These are phyloP conservation scores for Byasa hedistus DNA, from an alignment of 2,888 invertebrate species.

Conservation along the genomic window DNA sequence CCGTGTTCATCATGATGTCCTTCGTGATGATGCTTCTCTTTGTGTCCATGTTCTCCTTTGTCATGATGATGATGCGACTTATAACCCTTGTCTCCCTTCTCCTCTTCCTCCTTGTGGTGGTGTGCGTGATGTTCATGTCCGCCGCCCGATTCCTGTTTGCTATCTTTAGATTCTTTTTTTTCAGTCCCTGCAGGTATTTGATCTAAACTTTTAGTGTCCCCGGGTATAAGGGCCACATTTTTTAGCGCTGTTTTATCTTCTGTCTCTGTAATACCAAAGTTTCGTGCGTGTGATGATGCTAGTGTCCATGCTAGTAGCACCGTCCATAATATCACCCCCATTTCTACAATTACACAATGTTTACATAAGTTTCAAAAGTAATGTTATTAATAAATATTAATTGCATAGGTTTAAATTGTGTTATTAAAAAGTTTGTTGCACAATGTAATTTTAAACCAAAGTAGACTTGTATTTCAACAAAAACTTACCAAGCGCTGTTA, in stretches of 20 bases:
- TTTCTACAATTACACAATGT: slow-evolving; percentile 40
- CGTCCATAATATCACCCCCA: slow-evolving; percentile 60
- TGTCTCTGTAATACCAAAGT: slow-evolving; percentile 52
- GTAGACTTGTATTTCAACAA: background rate
- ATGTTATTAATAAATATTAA: background rate
- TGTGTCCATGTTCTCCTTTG: slow-evolving; percentile 87
- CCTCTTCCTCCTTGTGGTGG: slow-evolving; percentile 85
- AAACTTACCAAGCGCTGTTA: slow-evolving; percentile 52
- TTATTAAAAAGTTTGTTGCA: background rate
- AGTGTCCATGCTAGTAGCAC: slow-evolving; percentile 55
- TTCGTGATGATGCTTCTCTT: slow-evolving; percentile 88
- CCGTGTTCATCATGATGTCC: slow-evolving; percentile 88
- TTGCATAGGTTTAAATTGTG: background rate
- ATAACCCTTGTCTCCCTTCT: slow-evolving; percentile 89
- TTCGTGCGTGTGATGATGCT: slow-evolving; percentile 53
- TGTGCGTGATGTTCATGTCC: slow-evolving; percentile 84
- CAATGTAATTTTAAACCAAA: no score
- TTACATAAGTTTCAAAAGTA: slow-evolving; percentile 3
- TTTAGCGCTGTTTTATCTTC: slow-evolving; percentile 38
- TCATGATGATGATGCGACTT: slow-evolving; percentile 88
- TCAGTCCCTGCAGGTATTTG: slow-evolving; percentile 74
- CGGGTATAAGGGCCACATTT: slow-evolving; percentile 31
- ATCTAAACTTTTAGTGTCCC: slow-evolving; percentile 47
- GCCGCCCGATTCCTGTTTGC: slow-evolving; percentile 83
- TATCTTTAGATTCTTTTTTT: slow-evolving; percentile 69